Evolutionary conservation across 2,797 vertebrate genomes (phyloP).

Genomic region (Hydrolagus colliei): DNA sequence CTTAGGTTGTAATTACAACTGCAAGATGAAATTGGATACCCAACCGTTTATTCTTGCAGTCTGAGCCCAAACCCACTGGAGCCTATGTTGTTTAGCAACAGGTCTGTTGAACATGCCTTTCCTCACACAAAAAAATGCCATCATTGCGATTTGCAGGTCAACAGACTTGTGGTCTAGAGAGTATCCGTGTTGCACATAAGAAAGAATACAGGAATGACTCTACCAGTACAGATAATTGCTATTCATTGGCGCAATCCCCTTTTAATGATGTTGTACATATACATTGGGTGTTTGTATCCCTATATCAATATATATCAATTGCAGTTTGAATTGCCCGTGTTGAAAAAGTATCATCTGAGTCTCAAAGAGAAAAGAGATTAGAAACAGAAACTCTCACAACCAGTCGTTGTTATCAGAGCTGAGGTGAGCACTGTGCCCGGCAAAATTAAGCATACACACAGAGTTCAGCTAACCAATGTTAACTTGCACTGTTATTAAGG

Average conservation of each 20-base stretch:
- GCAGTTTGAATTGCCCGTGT: conserved; percentile 16
- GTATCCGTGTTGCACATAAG: neutral
- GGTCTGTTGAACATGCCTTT: neutral
- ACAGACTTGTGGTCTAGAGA: neutral
- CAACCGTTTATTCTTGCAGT: neutral
- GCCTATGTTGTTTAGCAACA: neutral
- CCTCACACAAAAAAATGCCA: neutral
- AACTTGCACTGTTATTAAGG: too few relatives aligned
- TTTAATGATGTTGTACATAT: neutral
- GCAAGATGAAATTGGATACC: neutral
- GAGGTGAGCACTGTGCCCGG: too few relatives aligned
- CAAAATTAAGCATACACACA: too few relatives aligned
- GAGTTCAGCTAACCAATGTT: too few relatives aligned
- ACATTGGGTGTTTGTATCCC: neutral
- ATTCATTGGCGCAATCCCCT: neutral
- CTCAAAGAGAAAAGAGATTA: too few relatives aligned
- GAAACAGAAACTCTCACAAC: too few relatives aligned
- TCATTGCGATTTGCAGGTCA: neutral
- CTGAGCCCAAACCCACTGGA: neutral
- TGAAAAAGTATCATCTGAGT: too few relatives aligned
- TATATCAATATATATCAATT: neutral
- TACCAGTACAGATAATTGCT: neutral
- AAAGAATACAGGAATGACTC: conserved; percentile 9
- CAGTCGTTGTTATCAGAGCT: too few relatives aligned
- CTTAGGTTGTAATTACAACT: neutral